A percentile compares a stretch with the other conserved stretches of the same genome.
phyloP scores from a whole-genome alignment of 2,113 vertebrate species.

The Istiophorus platypterus region DNA sequence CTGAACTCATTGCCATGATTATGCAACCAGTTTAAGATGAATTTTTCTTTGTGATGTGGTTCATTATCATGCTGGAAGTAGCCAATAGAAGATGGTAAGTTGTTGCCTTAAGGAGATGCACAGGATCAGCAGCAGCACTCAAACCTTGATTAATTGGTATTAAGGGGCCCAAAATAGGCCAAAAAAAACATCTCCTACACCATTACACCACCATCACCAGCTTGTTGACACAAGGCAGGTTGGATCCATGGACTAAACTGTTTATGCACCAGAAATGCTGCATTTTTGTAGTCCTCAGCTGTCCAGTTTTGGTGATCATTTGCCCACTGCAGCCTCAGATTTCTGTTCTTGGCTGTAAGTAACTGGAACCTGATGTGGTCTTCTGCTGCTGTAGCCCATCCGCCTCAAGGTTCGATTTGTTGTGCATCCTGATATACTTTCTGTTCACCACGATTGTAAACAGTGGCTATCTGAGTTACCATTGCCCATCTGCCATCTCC shows the following conservation, averaged over 20 bases:
- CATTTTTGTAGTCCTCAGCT: not conserved
- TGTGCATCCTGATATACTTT: not conserved
- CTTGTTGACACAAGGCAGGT: not conserved
- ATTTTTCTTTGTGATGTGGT: not conserved
- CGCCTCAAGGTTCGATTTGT: not conserved
- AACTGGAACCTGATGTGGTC: not conserved
- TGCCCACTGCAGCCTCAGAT: not conserved
- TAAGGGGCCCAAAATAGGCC: not conserved
- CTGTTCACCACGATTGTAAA: not conserved
- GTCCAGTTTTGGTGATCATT: not conserved
- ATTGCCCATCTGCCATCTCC: not conserved
- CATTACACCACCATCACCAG: not conserved
- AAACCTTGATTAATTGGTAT: not conserved
- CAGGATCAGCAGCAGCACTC: not conserved
- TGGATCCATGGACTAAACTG: not conserved
- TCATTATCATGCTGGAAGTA: not conserved
- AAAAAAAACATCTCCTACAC: not conserved
- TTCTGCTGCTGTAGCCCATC: not conserved
- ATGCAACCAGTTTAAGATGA: not conserved
- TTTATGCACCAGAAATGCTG: not conserved
- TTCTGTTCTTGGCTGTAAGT: not conserved
- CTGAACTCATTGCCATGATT: not conserved
- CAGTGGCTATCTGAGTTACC: not conserved
- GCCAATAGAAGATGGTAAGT: not conserved
- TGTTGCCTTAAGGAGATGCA: not conserved